phyloP scores from a whole-genome alignment of 2,113 vertebrate species.

The Orcinus orca region DNA sequence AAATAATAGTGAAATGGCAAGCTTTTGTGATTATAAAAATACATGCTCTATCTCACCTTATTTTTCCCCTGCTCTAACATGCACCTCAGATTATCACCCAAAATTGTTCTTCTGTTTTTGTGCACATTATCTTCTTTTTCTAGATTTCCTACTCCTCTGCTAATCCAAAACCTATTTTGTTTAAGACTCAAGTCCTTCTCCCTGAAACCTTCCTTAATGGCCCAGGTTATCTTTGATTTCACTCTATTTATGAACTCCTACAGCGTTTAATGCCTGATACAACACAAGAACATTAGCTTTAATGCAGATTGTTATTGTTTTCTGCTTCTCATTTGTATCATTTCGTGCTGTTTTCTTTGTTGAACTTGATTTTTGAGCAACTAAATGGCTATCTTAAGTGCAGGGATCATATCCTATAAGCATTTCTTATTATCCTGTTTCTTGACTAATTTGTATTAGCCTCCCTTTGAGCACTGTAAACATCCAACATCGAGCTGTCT shows the following conservation, averaged over 20 bases:
- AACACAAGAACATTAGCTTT: not conserved
- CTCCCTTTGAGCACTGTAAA: not conserved
- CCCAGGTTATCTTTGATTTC: not conserved
- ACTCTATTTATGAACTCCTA: not conserved
- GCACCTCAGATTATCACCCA: not conserved
- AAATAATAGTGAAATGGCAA: conserved; percentile 21
- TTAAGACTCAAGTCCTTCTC: not conserved
- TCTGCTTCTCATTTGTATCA: not conserved
- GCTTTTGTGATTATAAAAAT: not conserved
- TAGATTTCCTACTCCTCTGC: not conserved
- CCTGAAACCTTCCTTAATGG: not conserved
- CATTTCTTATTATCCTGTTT: not conserved
- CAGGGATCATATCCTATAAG: not conserved
- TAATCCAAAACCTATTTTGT: not conserved
- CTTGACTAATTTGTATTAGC: not conserved
- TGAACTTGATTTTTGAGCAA: not conserved
- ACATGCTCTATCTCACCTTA: not conserved
- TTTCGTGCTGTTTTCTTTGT: not conserved
- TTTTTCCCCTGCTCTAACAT: not conserved
- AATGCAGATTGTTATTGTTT: not conserved
- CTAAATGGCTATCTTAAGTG: not conserved
- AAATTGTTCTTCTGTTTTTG: not conserved
- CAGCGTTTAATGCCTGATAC: not conserved
- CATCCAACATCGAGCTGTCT: not conserved
- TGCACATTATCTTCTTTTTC: not conserved